These are phyloP conservation scores for Neodiprion pinetum DNA, from an alignment of 1,140 invertebrate species.

Conservation along the genomic window DNA sequence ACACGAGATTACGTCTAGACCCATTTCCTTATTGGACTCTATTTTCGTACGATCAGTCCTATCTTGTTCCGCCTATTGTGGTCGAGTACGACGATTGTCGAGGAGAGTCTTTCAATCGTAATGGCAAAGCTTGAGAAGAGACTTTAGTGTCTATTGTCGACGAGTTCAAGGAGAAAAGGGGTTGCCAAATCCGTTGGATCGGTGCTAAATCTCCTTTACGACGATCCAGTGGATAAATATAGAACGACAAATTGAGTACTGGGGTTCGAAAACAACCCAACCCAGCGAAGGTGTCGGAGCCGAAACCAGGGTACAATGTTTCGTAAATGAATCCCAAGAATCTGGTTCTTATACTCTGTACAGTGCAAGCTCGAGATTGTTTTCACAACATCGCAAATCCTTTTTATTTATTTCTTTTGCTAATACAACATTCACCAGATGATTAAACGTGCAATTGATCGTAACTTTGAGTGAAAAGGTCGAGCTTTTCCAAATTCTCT, in stretches of 20 bases:
- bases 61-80: background rate
- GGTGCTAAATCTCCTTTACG: slow-evolving; percentile 21
- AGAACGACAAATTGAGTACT: slow-evolving; percentile 25
- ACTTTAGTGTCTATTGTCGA: slow-evolving; percentile 47
- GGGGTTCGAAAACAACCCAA: slow-evolving; percentile 46
- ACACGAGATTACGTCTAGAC: too few relatives aligned
- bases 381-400: too few relatives aligned
- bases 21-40: background rate
- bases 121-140: slow-evolving; percentile 31
- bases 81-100: background rate
- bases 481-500: too few relatives aligned
- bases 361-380: too few relatives aligned
- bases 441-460: too few relatives aligned
- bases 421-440: too few relatives aligned
- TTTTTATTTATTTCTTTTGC: too few relatives aligned
- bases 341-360: too few relatives aligned
- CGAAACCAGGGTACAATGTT: too few relatives aligned
- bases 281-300: slow-evolving; percentile 53
- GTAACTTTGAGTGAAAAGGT: too few relatives aligned
- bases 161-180: slow-evolving; percentile 35
- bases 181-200: slow-evolving; percentile 27
- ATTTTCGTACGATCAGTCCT: background rate
- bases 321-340: too few relatives aligned
- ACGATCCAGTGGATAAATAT: slow-evolving; percentile 16
- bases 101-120: background rate